Evolutionary conservation across 1,140 invertebrate genomes (phyloP).

Genomic region (Drosophila sturtevanti): DNA sequence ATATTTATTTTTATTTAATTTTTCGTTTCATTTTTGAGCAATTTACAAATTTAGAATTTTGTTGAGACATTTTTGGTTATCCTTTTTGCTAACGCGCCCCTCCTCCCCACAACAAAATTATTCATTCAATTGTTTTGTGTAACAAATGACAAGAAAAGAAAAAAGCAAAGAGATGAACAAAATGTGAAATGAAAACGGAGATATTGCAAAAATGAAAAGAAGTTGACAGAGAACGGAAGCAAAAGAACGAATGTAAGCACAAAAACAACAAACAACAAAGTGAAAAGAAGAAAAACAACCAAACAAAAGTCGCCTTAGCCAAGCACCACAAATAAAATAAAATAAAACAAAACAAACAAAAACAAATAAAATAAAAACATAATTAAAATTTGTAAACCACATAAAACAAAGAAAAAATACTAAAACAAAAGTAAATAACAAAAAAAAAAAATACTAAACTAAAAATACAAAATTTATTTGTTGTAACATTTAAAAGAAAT

Average conservation of each 20-base stretch:
- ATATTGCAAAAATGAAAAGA: constrained; percentile 40
- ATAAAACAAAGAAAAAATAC: constrained; percentile 27
- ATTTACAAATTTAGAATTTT: constrained; percentile 10
- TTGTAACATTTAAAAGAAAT: constrained; percentile 58
- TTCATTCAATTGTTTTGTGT: constrained; percentile 19
- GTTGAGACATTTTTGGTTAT: not conserved
- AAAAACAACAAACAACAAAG: constrained; percentile 49
- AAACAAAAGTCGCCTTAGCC: constrained; percentile 82
- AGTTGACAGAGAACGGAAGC: constrained; percentile 44
- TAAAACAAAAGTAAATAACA: constrained; percentile 18
- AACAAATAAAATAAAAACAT: constrained; percentile 34
- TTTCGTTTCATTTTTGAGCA: constrained; percentile 21
- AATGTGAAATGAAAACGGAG: constrained; percentile 54
- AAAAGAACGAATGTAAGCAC: constrained; percentile 69
- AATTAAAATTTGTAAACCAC: constrained; percentile 53
- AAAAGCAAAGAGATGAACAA: not conserved
- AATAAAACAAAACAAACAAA: constrained; percentile 45
- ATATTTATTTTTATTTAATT: constrained; percentile 12
- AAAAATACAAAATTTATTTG: constrained; percentile 68
- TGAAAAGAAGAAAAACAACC: constrained; percentile 58
- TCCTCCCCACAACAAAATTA: not conserved
- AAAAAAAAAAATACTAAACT: constrained; percentile 53
- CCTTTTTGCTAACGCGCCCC: not conserved
- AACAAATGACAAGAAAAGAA: not conserved
- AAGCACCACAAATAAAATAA: constrained; percentile 76